phyloP scores from a whole-genome alignment of 2,888 invertebrate genomes.

The Dorcus hopei region DNA sequence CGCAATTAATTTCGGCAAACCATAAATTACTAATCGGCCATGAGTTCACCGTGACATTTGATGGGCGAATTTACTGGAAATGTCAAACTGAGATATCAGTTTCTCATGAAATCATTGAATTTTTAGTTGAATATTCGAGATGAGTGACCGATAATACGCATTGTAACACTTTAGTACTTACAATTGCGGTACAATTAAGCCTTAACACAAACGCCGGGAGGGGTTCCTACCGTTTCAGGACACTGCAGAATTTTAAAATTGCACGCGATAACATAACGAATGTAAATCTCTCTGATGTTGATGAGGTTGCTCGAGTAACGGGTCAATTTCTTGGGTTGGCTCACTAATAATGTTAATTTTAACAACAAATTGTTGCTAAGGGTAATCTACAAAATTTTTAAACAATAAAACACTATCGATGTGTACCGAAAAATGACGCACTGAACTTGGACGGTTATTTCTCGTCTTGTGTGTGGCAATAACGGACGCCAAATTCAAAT shows the following conservation, averaged over 20 bases:
- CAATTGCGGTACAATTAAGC: conserved; percentile 15
- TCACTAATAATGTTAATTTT: too few relatives aligned
- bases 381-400: too few relatives aligned
- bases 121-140: background rate
- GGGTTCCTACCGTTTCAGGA: conserved; percentile 30
- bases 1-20: background rate
- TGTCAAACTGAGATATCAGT: background rate
- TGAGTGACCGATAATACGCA: background rate
- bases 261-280: conserved; percentile 20
- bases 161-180: conserved; percentile 13
- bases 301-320: background rate
- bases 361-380: too few relatives aligned
- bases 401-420: too few relatives aligned
- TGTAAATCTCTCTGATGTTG: conserved; percentile 9
- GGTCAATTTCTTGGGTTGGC: too few relatives aligned
- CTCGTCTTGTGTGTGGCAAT: too few relatives aligned
- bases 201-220: conserved; percentile 30
- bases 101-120: too few relatives aligned
- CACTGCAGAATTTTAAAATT: conserved; percentile 32
- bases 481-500: too few relatives aligned
- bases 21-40: conserved; percentile 14
- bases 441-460: too few relatives aligned
- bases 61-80: conserved; percentile 2
- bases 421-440: too few relatives aligned
- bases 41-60: conserved; percentile 16